A percentile compares a stretch with the other conserved stretches of the same genome.
Evolutionary conservation across 1,140 invertebrate genomes (phyloP).

Genomic region (Rhagoletis pomonella): DNA sequence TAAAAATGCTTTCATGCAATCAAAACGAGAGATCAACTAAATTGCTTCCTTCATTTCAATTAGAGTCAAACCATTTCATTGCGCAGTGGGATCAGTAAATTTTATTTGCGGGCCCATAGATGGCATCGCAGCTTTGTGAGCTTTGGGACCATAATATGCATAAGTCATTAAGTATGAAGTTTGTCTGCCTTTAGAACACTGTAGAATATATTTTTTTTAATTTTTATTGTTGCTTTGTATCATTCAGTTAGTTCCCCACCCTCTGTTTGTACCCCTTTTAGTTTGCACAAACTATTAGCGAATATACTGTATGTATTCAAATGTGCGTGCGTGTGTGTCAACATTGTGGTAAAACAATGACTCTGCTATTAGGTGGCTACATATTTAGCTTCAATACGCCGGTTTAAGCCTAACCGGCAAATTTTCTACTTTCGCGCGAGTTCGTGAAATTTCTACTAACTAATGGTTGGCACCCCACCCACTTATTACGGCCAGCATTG

Average conservation of each 20-base stretch:
- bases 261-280: not conserved
- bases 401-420: conserved; percentile 6
- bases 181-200: not conserved
- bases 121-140: no score
- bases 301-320: not conserved
- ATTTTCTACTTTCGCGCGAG: conserved; percentile 15
- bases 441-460: conserved; percentile 32
- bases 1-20: not conserved
- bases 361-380: not conserved
- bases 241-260: not conserved
- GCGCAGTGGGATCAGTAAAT: not conserved
- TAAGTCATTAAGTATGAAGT: not conserved
- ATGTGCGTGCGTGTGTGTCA: not conserved
- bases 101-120: no score
- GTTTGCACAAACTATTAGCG: not conserved
- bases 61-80: not conserved
- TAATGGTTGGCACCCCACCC: not conserved
- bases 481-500: not conserved
- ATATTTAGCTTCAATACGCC: not conserved
- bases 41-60: conserved; percentile 39
- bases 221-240: not conserved
- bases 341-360: not conserved
- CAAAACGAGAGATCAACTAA: not conserved
- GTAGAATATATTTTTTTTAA: not conserved
- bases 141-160: no score